Evolutionary conservation across 2,888 invertebrate genomes (phyloP), one percentile per base, ranked within the genome.

Genomic region (Mythimna albipuncta): DNA sequence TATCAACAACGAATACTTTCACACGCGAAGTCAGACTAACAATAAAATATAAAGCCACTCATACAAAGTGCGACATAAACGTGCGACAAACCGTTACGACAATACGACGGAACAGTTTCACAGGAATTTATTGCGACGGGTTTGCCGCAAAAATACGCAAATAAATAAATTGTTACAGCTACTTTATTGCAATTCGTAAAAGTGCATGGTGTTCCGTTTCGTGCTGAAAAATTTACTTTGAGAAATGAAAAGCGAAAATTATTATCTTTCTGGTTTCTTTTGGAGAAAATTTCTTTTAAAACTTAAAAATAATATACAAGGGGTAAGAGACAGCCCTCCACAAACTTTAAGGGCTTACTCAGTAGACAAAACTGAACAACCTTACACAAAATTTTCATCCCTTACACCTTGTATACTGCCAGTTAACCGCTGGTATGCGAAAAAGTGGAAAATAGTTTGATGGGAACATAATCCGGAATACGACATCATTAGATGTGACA

Each of bases 91-190:
- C 70, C 57, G 63, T 62, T n/a, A 58, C 72, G 69, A 69, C 78
- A 78, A 82, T 69, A 50, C 69, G 54, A 66, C 62, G 44, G 41
- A 69, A 50, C n/a, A 54, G 69, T 63, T 78, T 73, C 64, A 69
- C 35, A 64, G 32, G 50, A 82, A 79, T 79, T 82, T 73, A 80
- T 69, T 44, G 74, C 52, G 26, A 78, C 41, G n/a, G 38, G 63
- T 82, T 82, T 32, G 73, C 79, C 59, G 64, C 73, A 69, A 82
- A 80, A 78, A 80, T 80, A 82, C 79, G 38, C 54, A 61, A 64
- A 64, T 82, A 58, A 47, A 68, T 64, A 58, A 47, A 68, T 64
- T 47, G 77, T 61, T 47, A 66, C 47, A 47, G 13, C 55, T 59
- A 69, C 44, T 72, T 78, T 82, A 73, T 78, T 73, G 55, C 79